Evolutionary conservation across 2,797 vertebrate genomes (phyloP).

Genomic region (Apogon hyalosoma): DNA sequence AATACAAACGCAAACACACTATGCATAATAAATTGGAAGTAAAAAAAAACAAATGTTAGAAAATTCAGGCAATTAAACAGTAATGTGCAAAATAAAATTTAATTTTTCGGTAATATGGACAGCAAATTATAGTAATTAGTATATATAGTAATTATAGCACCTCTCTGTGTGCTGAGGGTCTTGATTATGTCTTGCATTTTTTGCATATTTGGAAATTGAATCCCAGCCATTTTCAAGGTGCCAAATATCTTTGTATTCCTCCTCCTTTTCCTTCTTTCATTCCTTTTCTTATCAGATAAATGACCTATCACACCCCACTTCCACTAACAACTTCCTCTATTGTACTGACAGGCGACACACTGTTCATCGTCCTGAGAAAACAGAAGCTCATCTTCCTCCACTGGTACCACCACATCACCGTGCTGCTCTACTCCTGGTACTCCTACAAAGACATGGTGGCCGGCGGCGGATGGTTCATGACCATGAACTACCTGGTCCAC

Average conservation of each 20-base stretch:
- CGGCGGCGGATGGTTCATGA: conserved; percentile 99
- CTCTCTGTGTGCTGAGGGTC: background rate
- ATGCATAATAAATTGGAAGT: too few species aligned
- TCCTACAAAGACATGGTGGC: conserved; percentile 99
- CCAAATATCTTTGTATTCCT: too few species aligned
- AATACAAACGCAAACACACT: too few species aligned
- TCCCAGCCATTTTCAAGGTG: conserved; percentile 1
- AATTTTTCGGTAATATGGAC: too few species aligned
- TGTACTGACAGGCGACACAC: conserved; percentile 90
- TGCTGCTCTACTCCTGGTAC: conserved; percentile 99
- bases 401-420: conserved; percentile 99
- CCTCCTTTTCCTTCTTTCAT: background rate
- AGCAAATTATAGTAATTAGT: too few species aligned
- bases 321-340: background rate
- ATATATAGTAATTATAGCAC: background rate
- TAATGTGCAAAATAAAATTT: too few species aligned
- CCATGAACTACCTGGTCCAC: conserved; percentile 99
- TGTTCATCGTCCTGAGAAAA: conserved; percentile 98
- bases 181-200: conserved; percentile 1
- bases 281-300: background rate
- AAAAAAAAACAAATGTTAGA: too few species aligned
- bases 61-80: too few species aligned
- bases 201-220: conserved; percentile 18
- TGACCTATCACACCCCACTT: background rate
- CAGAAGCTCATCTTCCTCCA: conserved; percentile 99